Conservation (phyloP, 2,888 invertebrate species). For the Tenthredo scrophulariae region DNA sequence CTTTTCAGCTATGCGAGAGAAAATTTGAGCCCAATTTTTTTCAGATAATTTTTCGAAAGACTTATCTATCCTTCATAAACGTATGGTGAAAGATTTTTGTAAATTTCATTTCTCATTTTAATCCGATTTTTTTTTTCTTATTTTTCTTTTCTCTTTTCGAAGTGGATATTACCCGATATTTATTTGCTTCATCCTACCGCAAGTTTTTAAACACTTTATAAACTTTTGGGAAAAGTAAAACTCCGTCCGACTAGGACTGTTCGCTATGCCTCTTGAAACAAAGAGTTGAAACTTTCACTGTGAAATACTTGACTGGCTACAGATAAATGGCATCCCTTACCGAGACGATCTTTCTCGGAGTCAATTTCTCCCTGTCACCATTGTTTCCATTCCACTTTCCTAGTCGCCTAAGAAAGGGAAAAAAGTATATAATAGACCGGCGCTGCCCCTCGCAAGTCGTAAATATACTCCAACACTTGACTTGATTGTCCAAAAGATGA, state of each 20-base stretch:
- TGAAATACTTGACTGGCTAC: constrained; percentile 23
- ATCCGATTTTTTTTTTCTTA: background rate
- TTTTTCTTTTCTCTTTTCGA: background rate
- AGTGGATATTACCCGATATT: background rate
- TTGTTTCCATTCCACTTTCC: constrained; percentile 17
- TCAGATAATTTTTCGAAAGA: background rate
- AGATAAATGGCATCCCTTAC: constrained; percentile 37
- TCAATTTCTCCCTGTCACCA: constrained; percentile 34
- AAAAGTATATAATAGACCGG: background rate
- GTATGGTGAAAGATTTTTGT: background rate
- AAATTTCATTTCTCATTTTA: background rate
- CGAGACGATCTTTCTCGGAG: constrained; percentile 10
- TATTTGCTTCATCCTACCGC: background rate
- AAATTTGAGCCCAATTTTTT: background rate
- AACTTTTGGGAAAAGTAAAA: constrained; percentile 16
- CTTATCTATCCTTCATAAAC: background rate
- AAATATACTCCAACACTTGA: constrained; percentile 19
- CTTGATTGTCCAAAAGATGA: constrained; percentile 14
- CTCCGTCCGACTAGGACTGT: background rate
- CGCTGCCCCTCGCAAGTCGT: background rate
- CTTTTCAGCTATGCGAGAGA: background rate
- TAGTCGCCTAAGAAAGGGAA: background rate
- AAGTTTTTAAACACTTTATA: constrained; percentile 7
- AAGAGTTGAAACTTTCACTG: constrained; percentile 35
- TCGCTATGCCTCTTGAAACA: background rate